Percentiles rank a stretch among this genome's conserved stretches.
phyloP scores from a whole-genome alignment of 2,888 invertebrate genomes.

The Cryptus viduatorius region DNA sequence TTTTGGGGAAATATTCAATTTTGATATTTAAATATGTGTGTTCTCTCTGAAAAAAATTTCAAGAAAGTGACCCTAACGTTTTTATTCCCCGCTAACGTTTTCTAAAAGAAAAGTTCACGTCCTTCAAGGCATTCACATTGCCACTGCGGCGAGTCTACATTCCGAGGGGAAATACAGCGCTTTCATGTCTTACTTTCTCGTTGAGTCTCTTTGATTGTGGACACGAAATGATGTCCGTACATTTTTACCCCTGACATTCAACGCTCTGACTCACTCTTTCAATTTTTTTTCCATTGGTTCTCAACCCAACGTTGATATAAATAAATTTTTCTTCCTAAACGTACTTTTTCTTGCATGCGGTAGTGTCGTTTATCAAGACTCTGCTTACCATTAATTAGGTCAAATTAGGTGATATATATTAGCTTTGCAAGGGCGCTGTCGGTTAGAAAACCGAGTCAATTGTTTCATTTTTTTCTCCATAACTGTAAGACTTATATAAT shows the following conservation, averaged over 20 bases:
- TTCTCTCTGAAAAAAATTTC: too few species aligned
- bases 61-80: too few species aligned
- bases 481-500: too few species aligned
- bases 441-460: neutral
- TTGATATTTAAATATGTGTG: too few species aligned
- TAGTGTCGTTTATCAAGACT: slow-evolving; percentile 1
- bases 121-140: neutral
- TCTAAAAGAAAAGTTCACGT: neutral
- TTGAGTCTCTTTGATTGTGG: slow-evolving; percentile 1
- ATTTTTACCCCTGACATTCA: slow-evolving; percentile 48
- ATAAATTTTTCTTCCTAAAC: neutral
- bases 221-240: slow-evolving; percentile 8
- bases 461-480: neutral
- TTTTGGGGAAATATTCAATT: too few species aligned
- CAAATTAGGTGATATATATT: neutral
- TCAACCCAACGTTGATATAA: neutral
- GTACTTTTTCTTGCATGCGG: neutral
- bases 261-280: slow-evolving; percentile 18
- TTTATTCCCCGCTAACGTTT: too few species aligned
- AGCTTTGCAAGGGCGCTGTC: neutral
- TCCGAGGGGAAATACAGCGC: slow-evolving; percentile 11
- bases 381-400: neutral
- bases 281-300: neutral
- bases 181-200: neutral
- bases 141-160: slow-evolving; percentile 4